Percentiles rank a stretch among this genome's conserved stretches.
Conservation (phyloP, 2,113 vertebrate species). For the Bos taurus region DNA sequence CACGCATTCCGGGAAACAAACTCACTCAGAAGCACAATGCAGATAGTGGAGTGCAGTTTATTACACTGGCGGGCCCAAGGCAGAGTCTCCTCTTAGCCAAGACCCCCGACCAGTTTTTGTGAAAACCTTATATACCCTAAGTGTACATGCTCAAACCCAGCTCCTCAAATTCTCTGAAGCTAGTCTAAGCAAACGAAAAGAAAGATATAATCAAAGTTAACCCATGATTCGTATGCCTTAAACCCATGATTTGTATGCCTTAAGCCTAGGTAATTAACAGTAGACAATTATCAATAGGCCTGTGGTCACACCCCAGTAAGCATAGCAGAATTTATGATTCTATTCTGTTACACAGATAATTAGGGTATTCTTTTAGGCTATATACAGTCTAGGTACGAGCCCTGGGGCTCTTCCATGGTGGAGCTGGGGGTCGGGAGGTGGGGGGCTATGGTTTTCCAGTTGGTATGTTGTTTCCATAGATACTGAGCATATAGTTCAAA, state of each 20-base stretch:
- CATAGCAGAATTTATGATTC: not conserved
- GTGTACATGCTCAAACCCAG: not conserved
- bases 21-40: not conserved
- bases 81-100: not conserved
- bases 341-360: not conserved
- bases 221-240: not conserved
- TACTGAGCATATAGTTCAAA: not conserved
- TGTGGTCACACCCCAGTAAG: not conserved
- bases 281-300: not conserved
- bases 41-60: not conserved
- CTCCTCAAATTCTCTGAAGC: not conserved
- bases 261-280: not conserved
- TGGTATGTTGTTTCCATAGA: not conserved
- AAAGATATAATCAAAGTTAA: not conserved
- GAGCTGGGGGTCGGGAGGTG: fast-evolving
- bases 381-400: not conserved
- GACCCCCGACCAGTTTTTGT: not conserved
- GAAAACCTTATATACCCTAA: not conserved
- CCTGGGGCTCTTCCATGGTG: not conserved
- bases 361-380: not conserved
- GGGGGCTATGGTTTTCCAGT: not conserved
- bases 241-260: not conserved
- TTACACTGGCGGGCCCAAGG: fast-evolving
- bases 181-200: not conserved
- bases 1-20: fast-evolving